Evolutionary conservation across 2,888 invertebrate species (phyloP).

Genomic region (Smittia aterrima): DNA sequence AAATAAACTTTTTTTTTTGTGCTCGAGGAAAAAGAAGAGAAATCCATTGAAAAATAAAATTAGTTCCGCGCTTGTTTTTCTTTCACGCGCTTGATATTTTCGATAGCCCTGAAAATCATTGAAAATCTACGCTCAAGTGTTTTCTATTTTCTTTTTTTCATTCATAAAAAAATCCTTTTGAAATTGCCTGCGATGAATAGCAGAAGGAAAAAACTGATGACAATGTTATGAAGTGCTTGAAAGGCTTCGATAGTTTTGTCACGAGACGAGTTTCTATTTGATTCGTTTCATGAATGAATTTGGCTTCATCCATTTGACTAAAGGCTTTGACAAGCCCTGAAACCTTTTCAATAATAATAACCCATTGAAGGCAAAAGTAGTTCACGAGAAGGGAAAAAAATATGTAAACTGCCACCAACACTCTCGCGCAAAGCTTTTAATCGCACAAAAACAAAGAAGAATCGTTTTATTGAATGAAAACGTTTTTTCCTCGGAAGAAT

Average conservation of each 20-base stretch:
- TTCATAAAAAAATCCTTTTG: conserved; percentile 24
- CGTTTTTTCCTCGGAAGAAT: not conserved
- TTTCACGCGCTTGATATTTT: conserved; percentile 13
- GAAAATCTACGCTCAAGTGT: not conserved
- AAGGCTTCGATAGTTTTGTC: too few relatives aligned
- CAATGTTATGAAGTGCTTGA: too few relatives aligned
- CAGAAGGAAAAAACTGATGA: not conserved
- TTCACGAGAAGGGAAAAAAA: not conserved
- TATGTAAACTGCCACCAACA: conserved; percentile 9
- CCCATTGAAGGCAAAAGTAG: not conserved
- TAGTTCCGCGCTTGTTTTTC: conserved; percentile 6
- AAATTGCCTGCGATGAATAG: not conserved
- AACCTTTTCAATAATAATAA: too few relatives aligned
- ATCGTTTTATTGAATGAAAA: conserved; percentile 29
- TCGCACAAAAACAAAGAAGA: conserved; percentile 51
- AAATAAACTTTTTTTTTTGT: not conserved
- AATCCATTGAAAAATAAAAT: not conserved
- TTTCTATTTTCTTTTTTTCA: conserved; percentile 17
- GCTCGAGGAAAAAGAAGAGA: not conserved
- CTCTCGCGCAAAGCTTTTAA: conserved; percentile 50
- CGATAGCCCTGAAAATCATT: not conserved
- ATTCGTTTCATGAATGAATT: too few relatives aligned
- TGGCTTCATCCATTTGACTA: too few relatives aligned
- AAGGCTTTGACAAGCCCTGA: too few relatives aligned
- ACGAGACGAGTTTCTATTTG: too few relatives aligned